phyloP scores from a whole-genome alignment of 2,797 vertebrate genomes.

The Prionace glauca region DNA sequence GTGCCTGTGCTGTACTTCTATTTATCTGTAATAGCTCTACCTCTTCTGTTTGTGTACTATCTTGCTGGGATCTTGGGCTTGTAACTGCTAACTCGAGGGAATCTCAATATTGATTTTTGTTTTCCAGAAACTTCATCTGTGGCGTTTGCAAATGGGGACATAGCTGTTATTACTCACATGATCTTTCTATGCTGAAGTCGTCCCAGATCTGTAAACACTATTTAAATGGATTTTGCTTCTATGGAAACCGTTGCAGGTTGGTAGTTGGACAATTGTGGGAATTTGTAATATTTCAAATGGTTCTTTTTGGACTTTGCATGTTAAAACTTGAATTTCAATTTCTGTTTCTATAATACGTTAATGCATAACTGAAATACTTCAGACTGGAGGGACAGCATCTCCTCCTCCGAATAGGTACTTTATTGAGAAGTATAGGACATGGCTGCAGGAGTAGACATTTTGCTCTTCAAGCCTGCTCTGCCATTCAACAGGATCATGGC shows the following conservation, averaged over 20 bases:
- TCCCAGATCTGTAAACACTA: slow-evolving; percentile 69
- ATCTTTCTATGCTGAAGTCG: slow-evolving; percentile 49
- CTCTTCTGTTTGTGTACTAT: not conserved
- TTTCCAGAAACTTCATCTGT: slow-evolving; percentile 62
- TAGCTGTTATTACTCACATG: slow-evolving; percentile 62
- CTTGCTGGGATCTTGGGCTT: not conserved
- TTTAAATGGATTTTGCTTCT: slow-evolving; percentile 72
- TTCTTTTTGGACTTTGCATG: not conserved
- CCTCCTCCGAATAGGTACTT: too few relatives aligned
- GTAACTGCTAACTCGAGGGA: not conserved
- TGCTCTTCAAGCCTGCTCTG: too few relatives aligned
- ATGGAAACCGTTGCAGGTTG: slow-evolving; percentile 72
- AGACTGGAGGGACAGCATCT: too few relatives aligned
- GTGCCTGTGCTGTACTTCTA: too few relatives aligned
- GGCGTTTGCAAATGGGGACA: slow-evolving; percentile 60
- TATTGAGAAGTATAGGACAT: too few relatives aligned
- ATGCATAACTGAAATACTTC: not conserved
- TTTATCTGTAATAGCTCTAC: not conserved
- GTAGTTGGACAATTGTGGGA: slow-evolving; percentile 16
- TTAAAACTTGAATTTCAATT: not conserved
- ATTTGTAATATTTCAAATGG: not conserved
- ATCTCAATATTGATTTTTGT: not conserved
- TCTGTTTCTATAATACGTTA: too few relatives aligned
- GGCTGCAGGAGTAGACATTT: too few relatives aligned
- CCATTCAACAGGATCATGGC: too few relatives aligned